phyloP scores from a whole-genome alignment of 2,888 invertebrate species.

The Megalurothrips usitatus region DNA sequence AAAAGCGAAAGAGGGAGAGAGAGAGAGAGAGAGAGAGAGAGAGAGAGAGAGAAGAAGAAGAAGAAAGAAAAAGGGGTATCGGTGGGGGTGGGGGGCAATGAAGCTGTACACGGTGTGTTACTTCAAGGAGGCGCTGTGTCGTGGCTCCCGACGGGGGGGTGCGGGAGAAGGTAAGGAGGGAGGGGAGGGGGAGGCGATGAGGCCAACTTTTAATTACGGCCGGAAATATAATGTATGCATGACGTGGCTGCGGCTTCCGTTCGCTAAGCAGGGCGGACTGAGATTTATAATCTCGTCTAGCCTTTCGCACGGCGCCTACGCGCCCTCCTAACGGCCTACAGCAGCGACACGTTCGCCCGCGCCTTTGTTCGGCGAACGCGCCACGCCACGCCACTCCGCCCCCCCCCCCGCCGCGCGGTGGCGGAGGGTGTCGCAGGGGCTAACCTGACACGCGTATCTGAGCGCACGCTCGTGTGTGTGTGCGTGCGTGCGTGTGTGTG shows the following conservation, averaged over 20 bases:
- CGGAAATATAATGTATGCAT: conserved; percentile 26
- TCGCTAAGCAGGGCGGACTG: neutral
- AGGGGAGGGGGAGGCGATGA: neutral
- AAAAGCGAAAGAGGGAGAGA: too few species aligned
- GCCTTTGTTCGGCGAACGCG: neutral
- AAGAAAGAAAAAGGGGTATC: too few species aligned
- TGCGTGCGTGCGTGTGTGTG: too few species aligned
- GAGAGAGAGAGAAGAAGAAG: too few species aligned
- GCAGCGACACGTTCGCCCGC: neutral
- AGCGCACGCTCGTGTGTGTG: too few species aligned
- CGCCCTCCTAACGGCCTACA: neutral
- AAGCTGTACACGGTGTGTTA: neutral
- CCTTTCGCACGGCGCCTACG: too few species aligned
- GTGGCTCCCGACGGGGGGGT: neutral
- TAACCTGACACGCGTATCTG: too few species aligned
- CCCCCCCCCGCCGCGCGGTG: neutral
- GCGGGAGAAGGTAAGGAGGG: neutral
- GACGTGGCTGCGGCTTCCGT: neutral
- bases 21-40: too few species aligned
- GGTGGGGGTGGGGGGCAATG: too few species aligned
- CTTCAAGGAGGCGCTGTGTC: neutral
- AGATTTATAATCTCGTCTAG: conserved; percentile 1
- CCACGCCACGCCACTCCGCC: neutral
- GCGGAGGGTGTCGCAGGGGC: neutral
- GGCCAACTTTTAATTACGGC: conserved; percentile 22